Conservation (phyloP, 2,113 vertebrate species). For the Gavialis gangeticus region DNA sequence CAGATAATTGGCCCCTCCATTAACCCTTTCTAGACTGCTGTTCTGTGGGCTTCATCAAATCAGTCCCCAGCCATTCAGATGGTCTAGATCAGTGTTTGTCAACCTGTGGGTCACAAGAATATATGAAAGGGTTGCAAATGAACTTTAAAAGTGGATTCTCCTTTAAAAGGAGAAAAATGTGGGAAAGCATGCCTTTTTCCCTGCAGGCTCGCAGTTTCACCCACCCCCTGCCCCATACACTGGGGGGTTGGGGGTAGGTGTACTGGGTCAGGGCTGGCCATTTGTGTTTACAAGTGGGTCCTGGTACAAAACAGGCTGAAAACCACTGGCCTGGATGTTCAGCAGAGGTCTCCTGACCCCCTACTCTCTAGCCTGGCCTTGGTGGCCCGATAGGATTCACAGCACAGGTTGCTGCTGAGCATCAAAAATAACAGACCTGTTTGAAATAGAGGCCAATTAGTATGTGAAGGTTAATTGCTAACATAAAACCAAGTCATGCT, state of each 20-base stretch:
- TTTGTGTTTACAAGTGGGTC: no score
- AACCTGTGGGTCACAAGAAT: no score
- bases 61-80: not conserved
- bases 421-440: not conserved
- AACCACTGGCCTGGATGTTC: not conserved
- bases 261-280: no score
- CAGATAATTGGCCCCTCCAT: not conserved
- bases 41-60: not conserved
- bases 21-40: not conserved
- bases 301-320: not conserved
- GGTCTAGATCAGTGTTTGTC: not conserved
- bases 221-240: no score
- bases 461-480: slow-evolving; percentile 32
- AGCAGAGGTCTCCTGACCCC: not conserved
- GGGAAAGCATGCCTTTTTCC: no score
- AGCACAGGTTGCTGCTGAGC: not conserved
- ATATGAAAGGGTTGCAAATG: no score
- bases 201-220: no score
- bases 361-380: not conserved
- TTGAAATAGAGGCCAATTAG: not conserved
- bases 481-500: slow-evolving; percentile 14
- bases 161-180: no score
- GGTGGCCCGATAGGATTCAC: not conserved
- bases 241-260: no score
- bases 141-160: no score